A percentile compares a stretch with the other conserved stretches of the same genome.
Conservation (phyloP, 2,888 invertebrate genomes). For the Hirtodrosophila confusa region DNA sequence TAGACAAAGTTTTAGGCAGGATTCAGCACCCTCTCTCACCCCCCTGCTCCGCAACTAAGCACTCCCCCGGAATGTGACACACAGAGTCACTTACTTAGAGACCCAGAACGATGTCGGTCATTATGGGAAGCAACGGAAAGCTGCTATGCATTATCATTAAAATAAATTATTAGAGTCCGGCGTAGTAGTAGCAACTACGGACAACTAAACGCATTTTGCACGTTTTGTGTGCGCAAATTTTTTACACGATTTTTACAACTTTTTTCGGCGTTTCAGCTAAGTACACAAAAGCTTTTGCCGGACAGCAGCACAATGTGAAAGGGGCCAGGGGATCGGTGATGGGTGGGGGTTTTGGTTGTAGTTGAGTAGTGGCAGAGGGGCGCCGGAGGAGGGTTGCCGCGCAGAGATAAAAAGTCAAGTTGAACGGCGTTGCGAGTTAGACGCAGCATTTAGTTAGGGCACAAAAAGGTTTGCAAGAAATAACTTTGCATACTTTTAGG, state of each 20-base stretch:
- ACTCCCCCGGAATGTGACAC: conserved; percentile 1
- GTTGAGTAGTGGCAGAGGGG: not conserved
- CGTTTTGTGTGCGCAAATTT: conserved; percentile 72
- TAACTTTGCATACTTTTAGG: conserved; percentile 79
- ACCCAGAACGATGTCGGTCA: conserved; percentile 34
- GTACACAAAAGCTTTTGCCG: conserved; percentile 71
- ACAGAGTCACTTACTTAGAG: conserved; percentile 39
- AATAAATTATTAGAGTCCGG: conserved; percentile 74
- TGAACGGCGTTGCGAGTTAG: conserved; percentile 62
- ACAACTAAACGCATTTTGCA: conserved; percentile 76
- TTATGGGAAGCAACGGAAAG: conserved; percentile 48
- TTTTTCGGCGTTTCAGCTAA: conserved; percentile 66
- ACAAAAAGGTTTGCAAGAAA: conserved; percentile 65
- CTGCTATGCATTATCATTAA: conserved; percentile 74
- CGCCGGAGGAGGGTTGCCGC: not conserved
- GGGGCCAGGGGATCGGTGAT: too few species aligned
- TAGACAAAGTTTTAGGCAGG: conserved; percentile 34
- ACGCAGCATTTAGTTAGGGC: conserved; percentile 63
- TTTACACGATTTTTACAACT: conserved; percentile 79
- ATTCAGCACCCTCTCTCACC: not conserved
- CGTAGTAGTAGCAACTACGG: conserved; percentile 36
- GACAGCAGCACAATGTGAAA: conserved; percentile 19
- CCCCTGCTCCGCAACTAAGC: not conserved
- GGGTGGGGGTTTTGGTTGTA: not conserved
- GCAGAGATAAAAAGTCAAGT: conserved; percentile 71